These are phyloP conservation scores for Equus przewalskii DNA, from an alignment of 2,113 vertebrate species.

Conservation along the genomic window DNA sequence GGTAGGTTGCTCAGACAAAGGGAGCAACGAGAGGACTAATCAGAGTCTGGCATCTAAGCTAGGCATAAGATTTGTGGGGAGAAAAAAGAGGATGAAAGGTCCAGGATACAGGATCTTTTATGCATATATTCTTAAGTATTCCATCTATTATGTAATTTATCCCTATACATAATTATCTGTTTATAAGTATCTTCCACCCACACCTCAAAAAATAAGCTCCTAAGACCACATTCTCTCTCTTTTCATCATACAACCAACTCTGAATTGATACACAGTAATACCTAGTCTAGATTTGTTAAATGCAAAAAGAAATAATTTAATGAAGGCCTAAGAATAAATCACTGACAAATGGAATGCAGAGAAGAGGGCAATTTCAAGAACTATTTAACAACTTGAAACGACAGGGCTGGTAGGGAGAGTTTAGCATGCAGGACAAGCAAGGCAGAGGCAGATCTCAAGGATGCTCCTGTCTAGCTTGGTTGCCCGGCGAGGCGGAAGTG, in stretches of 20 bases:
- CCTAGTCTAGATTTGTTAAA: not conserved
- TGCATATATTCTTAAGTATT: not conserved
- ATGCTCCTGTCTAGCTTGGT: too few species aligned
- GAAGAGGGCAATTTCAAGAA: not conserved
- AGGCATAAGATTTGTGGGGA: fast-evolving
- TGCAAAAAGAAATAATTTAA: not conserved
- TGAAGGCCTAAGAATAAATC: not conserved
- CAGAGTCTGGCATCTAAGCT: not conserved
- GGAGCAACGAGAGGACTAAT: not conserved
- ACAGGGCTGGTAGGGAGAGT: not conserved
- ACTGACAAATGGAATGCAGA: not conserved
- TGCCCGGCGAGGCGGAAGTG: not conserved
- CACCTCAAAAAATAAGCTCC: not conserved
- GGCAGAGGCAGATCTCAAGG: not conserved
- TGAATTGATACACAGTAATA: not conserved
- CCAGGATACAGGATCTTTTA: not conserved
- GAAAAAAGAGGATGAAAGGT: not conserved
- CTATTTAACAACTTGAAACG: not conserved
- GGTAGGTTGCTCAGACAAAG: not conserved
- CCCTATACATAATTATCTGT: not conserved
- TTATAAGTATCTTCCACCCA: not conserved
- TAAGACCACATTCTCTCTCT: not conserved
- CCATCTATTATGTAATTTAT: not conserved
- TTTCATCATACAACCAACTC: not conserved
- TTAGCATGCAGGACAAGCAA: not conserved